Percentiles rank a stretch among this genome's conserved stretches.
Conservation (phyloP, 1,140 invertebrate species). For the Cyrtorhinus lividipennis region DNA sequence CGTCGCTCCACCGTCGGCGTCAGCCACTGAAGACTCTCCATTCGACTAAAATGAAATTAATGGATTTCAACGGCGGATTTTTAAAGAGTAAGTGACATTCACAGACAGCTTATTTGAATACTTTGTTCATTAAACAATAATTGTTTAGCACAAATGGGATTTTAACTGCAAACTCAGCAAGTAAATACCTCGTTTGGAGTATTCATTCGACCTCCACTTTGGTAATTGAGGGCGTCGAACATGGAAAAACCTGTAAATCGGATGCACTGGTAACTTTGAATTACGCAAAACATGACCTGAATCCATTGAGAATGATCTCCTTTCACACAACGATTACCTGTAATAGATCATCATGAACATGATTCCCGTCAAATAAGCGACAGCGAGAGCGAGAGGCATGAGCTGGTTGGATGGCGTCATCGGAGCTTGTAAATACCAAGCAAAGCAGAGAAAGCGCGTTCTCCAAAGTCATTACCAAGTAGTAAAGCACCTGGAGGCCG, state of each 20-base stretch:
- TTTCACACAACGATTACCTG: constrained; percentile 1
- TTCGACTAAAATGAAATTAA: constrained; percentile 5
- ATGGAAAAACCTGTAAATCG: constrained; percentile 42
- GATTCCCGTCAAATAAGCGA: constrained; percentile 59
- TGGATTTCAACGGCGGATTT: too few relatives aligned
- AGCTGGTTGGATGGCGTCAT: constrained; percentile 32
- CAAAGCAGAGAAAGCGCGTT: constrained; percentile 58
- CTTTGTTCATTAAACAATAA: too few relatives aligned
- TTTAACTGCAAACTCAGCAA: too few relatives aligned
- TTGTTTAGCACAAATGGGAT: too few relatives aligned
- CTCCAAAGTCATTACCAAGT: constrained; percentile 82
- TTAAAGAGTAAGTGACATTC: too few relatives aligned
- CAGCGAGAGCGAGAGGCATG: constrained; percentile 40
- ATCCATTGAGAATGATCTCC: too few relatives aligned
- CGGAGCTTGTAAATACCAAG: constrained; percentile 32
- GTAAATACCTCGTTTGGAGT: too few relatives aligned
- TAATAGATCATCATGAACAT: constrained; percentile 47
- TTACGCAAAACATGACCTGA: too few relatives aligned
- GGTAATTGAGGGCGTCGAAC: constrained; percentile 34
- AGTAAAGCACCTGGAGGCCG: constrained; percentile 44
- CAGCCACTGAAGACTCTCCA: not conserved
- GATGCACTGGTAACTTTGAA: constrained; percentile 29
- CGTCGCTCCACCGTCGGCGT: not conserved
- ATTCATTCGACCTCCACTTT: constrained; percentile 45
- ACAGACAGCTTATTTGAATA: too few relatives aligned